Base-by-base conservation (phyloP, 1,140 invertebrate species). In the Meloidogyne exigua region DNA sequence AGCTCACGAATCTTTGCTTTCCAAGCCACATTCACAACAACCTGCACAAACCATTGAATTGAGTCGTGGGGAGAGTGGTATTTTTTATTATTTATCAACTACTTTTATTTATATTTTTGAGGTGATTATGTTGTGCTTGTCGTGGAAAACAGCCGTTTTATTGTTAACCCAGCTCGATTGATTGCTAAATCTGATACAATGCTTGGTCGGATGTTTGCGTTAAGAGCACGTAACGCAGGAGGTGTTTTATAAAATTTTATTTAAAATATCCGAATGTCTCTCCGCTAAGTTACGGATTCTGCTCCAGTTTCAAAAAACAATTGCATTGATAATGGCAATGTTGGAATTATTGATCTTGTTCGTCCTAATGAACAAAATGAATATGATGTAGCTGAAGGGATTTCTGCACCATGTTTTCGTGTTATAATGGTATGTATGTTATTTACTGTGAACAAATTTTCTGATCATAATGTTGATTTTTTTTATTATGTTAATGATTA, bases 351-450 rank as follows among this genome's bases (percentile, higher is more conserved):
- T 18, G 85, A 87, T 39, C 74, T 86, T 18, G 84, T 86, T 39
- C 42, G 82, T 21, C 92, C 94, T 1, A 99, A 98, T 88, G 94
- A 97, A 79, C 89, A 94, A 12, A 95, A 96, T 2, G 97, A 99
- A 89, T 98, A 93, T 89, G 94, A 98, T 85, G 93, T 99, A 26
- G 95, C 95, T n/a, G 96, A 99, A 79, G 97, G 96, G 0, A 94
- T 99, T 79, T 95, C 95, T 0, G 93, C 96, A 0, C 92, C 93
- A 63, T 92, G 98, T 3, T 99, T 99, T 87, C 90, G 95, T 64
- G 93, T 95, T 0, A 95, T 99, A 84, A 89, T 99, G 82, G 90
- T 91, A 85, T n/a, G 90, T 91, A 85, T n/a, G 18, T 11, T 18
- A 36, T 74, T 73, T 39, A 32, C 28, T 32, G 7, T 25, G 1